A percentile compares a stretch with the other conserved stretches of the same genome.
Evolutionary conservation across 2,888 invertebrate species (phyloP).

Genomic region (Athalia rosae): DNA sequence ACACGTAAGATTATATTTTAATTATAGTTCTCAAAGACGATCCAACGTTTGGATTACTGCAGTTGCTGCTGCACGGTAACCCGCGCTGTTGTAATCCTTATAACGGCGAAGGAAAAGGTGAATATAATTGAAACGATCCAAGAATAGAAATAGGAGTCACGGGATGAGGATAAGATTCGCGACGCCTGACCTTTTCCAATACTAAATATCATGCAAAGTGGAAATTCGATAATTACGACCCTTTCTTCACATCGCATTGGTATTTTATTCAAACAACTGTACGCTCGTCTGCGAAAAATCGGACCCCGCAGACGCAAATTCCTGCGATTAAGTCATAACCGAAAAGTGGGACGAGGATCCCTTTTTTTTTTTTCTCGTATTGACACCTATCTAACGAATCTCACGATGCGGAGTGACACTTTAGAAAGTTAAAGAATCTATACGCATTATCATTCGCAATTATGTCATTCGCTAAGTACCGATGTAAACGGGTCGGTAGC

Average conservation of each 20-base stretch:
- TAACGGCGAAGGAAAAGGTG: too few species aligned
- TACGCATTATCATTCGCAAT: constrained; percentile 29
- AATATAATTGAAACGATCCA: too few species aligned
- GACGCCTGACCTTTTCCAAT: not conserved
- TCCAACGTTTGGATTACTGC: too few species aligned
- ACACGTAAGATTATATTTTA: too few species aligned
- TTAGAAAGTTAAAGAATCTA: constrained; percentile 37
- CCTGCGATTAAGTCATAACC: not conserved
- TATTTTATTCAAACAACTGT: not conserved
- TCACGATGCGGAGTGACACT: constrained; percentile 20
- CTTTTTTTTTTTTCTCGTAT: not conserved
- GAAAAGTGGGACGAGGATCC: too few species aligned
- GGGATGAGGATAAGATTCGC: too few species aligned
- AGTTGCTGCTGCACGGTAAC: too few species aligned
- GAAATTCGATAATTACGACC: not conserved
- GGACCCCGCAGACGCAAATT: not conserved
- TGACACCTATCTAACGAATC: constrained; percentile 27
- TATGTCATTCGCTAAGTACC: constrained; percentile 17
- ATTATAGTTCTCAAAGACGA: too few species aligned
- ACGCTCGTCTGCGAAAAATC: not conserved
- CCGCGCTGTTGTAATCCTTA: too few species aligned
- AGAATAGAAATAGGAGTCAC: too few species aligned
- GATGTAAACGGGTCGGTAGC: not conserved
- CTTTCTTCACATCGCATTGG: not conserved
- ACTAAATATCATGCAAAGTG: constrained; percentile 1